phyloP scores from a whole-genome alignment of 2,113 vertebrate genomes.

The Microtus ochrogaster region DNA sequence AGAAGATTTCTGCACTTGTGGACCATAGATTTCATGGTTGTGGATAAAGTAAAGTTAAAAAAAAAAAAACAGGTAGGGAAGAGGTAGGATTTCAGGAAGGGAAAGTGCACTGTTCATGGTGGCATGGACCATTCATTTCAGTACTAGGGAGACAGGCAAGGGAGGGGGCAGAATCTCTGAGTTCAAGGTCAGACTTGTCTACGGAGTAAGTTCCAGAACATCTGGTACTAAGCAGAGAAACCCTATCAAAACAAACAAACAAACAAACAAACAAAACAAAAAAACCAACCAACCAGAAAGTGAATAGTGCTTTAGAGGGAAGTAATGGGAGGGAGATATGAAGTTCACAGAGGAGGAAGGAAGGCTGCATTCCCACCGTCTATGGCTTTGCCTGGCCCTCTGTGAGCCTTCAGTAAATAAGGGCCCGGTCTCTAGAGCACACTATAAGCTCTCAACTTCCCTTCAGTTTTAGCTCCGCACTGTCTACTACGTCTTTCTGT shows the following conservation, averaged over 20 bases:
- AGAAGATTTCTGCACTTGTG: background rate
- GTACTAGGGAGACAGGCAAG: background rate
- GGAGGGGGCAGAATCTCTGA: background rate
- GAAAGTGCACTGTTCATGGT: background rate
- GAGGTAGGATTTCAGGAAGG: conserved; percentile 10
- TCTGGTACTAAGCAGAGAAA: background rate
- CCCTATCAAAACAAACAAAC: background rate
- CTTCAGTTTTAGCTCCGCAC: background rate
- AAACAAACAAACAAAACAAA: background rate
- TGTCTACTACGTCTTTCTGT: background rate
- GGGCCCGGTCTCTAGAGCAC: too few species aligned
- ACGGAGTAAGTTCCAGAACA: background rate
- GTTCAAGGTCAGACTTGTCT: background rate
- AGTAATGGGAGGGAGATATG: background rate
- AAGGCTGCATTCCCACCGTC: background rate
- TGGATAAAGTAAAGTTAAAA: background rate
- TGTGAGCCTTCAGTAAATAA: background rate
- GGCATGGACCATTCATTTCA: background rate
- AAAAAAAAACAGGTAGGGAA: background rate
- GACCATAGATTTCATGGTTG: background rate
- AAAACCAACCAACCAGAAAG: background rate
- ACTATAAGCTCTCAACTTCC: background rate
- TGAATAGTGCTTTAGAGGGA: background rate
- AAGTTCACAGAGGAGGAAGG: background rate
- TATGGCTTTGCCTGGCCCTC: background rate